Percentiles rank a stretch among this genome's conserved stretches.
Evolutionary conservation across 1,140 invertebrate species (phyloP).

Genomic region (Drosophila takahashii): DNA sequence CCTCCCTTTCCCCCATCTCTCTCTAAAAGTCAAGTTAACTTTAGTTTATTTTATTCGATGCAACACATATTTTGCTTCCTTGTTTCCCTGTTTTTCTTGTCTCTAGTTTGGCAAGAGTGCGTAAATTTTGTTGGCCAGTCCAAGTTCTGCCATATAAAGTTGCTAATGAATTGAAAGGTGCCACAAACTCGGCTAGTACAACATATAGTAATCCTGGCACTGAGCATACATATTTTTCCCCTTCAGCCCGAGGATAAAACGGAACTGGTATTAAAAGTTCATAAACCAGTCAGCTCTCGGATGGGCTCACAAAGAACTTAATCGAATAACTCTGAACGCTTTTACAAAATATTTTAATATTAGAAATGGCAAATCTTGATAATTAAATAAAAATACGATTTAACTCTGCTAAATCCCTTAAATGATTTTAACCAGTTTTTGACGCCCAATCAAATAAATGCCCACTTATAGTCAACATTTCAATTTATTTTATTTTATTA

Average conservation of each 20-base stretch:
- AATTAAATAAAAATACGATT: too few relatives aligned
- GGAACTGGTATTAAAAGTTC: constrained; percentile 45
- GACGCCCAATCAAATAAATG: not conserved
- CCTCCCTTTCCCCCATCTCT: not conserved
- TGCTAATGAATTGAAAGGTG: constrained; percentile 77
- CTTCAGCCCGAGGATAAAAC: constrained; percentile 3
- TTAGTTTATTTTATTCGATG: constrained; percentile 71
- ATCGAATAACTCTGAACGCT: constrained; percentile 5
- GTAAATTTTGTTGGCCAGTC: constrained; percentile 45
- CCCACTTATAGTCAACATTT: not conserved
- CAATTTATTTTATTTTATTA: constrained; percentile 1
- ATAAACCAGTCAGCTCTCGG: constrained; percentile 12
- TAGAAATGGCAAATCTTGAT: too few relatives aligned
- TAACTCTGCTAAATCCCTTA: not conserved
- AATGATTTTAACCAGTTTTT: not conserved
- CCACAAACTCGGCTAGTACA: constrained; percentile 12
- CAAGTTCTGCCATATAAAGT: constrained; percentile 63
- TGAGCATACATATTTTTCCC: not conserved
- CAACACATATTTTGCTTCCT: constrained; percentile 51
- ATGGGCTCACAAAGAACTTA: constrained; percentile 31
- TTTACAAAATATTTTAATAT: not conserved
- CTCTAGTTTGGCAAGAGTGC: constrained; percentile 48
- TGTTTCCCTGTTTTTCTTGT: constrained; percentile 30
- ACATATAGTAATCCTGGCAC: constrained; percentile 16
- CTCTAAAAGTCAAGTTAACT: constrained; percentile 29